Conservation (phyloP, 2,888 invertebrate genomes). For the Phoenoteleia sp. region DNA sequence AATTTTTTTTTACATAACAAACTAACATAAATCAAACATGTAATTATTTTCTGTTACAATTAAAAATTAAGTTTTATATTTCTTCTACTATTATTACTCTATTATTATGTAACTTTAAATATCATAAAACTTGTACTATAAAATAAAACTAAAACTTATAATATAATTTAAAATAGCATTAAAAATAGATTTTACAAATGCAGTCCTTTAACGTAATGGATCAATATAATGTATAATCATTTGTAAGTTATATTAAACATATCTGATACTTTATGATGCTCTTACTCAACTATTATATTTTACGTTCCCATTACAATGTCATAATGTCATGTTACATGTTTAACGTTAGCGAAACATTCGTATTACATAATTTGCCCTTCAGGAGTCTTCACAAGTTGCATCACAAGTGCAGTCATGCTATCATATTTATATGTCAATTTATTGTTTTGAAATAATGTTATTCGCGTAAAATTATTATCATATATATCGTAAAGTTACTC, state of each 20-base stretch:
- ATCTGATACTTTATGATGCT: slow-evolving; percentile 1
- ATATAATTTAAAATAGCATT: too few relatives aligned
- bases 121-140: too few relatives aligned
- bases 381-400: background rate
- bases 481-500: too few relatives aligned
- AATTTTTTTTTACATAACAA: too few relatives aligned
- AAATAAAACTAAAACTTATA: too few relatives aligned
- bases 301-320: background rate
- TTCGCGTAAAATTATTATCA: too few relatives aligned
- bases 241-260: slow-evolving; percentile 32
- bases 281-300: slow-evolving; percentile 13
- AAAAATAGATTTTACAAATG: background rate
- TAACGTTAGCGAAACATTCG: slow-evolving; percentile 2
- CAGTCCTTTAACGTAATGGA: slow-evolving; percentile 14
- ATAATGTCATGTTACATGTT: slow-evolving; percentile 18
- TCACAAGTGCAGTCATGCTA: background rate
- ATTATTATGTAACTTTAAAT: too few relatives aligned
- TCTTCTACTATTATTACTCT: too few relatives aligned
- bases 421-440: background rate
- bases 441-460: too few relatives aligned
- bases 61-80: too few relatives aligned
- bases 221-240: slow-evolving; percentile 27
- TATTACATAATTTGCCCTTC: slow-evolving; percentile 13
- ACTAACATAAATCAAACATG: too few relatives aligned
- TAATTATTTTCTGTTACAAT: too few relatives aligned